Evolutionary conservation across 1,140 invertebrate species (phyloP).

Genomic region (Stenopsyche tienmushanensis): DNA sequence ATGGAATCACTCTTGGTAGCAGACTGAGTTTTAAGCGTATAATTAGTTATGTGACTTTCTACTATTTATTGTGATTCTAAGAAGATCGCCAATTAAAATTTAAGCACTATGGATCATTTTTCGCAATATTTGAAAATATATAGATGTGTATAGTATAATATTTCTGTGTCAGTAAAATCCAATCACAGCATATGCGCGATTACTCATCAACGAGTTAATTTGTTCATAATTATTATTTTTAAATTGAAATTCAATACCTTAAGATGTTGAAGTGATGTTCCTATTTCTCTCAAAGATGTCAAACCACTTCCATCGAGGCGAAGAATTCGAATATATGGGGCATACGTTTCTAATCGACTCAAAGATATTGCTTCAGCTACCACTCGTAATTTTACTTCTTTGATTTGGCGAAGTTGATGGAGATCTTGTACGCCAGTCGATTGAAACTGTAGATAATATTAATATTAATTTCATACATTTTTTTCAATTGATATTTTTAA

Average conservation of each 20-base stretch:
- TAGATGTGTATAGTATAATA: no score
- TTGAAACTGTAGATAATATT: constrained; percentile 51
- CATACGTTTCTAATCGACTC: constrained; percentile 59
- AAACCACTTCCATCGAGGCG: constrained; percentile 66
- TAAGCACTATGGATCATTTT: no score
- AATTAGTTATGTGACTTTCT: no score
- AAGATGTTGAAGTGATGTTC: constrained; percentile 61
- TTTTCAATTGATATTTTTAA: neutral
- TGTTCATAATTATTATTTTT: neutral
- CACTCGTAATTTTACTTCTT: constrained; percentile 61
- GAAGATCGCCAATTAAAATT: no score
- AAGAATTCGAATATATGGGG: constrained; percentile 60
- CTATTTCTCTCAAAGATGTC: constrained; percentile 64
- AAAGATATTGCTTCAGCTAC: constrained; percentile 62
- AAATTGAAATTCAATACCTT: constrained; percentile 44
- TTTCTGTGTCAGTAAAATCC: no score
- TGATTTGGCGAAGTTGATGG: constrained; percentile 55
- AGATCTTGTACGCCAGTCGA: constrained; percentile 59
- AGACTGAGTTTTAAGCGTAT: no score
- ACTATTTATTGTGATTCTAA: no score
- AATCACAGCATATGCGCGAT: no score
- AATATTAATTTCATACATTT: neutral
- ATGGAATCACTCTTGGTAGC: no score
- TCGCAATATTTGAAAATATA: no score
- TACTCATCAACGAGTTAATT: no score